Evolutionary conservation across 2,113 vertebrate species (phyloP), one percentile per base, ranked within the genome.

Genomic region (Lepidothrix coronata): DNA sequence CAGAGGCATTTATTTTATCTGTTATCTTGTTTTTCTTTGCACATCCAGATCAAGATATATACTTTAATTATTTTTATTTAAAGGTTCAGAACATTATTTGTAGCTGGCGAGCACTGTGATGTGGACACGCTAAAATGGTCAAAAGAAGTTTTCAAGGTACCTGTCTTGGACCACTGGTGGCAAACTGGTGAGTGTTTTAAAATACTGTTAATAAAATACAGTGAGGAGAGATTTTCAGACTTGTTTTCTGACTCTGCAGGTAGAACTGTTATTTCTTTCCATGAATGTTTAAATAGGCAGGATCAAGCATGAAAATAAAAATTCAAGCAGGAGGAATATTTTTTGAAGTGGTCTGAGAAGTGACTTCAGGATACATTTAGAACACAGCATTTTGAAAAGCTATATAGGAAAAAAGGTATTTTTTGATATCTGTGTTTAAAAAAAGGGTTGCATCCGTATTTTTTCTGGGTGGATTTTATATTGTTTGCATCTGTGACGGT

Each of bases 121-220:
- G 97, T 99, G 80, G 99, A 99, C 82, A 99, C 99, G 0, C 96
- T 99, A 54, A 97, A 99, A 62, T 99, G 99, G 99, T 98, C 99
- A 62, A 99, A 99, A 97, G 98, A 75, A 80, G 97, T 97, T 91
- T 99, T 99, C 94, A 98, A 98, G n/a, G 99, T 99, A 41, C 99
- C 99, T 28, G 98, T 99, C 58, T 97, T 99, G 95, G 99, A 99
- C 96, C 99, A 99, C 85, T 99, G 99, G 99, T 99, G 99, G 99
- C 99, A 99, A 97, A 99, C 99, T 24, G 99, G 99, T 99, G 96
- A 98, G 97, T 59, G 43, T 49, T 94, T 77, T 91, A 44, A 82
- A 95, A 67, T 74, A 23, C 2, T 0, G 0, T 73, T 86, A 51
- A 17, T 81, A 43, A 88, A 77, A 86, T 67, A 63, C 0, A 0